Percentiles rank a stretch among this genome's conserved stretches.
These are phyloP conservation scores for Agrochola macilenta DNA, from an alignment of 2,888 invertebrate genomes.

Conservation along the genomic window DNA sequence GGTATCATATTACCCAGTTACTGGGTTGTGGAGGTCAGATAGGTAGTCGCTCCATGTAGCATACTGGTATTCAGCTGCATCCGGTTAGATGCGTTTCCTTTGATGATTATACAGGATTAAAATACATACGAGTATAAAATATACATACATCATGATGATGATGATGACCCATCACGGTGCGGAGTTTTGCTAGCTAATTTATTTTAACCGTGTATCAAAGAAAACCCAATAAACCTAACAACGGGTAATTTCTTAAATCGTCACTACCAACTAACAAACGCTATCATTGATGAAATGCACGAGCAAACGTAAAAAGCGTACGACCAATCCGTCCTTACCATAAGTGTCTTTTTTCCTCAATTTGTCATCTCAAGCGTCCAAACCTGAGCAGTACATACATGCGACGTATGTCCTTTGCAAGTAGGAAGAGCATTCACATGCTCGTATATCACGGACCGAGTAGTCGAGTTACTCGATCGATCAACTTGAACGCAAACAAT, in stretches of 20 bases:
- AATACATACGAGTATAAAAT: too few species aligned
- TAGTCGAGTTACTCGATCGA: constrained; percentile 64
- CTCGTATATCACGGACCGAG: constrained; percentile 54
- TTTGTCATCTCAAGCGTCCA: constrained; percentile 45
- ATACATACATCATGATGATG: too few species aligned
- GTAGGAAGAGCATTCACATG: constrained; percentile 59
- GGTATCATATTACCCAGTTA: too few species aligned
- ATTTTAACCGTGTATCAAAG: not conserved
- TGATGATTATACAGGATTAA: too few species aligned
- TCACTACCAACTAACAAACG: not conserved
- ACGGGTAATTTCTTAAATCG: constrained; percentile 1
- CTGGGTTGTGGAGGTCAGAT: too few species aligned
- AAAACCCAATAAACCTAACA: not conserved
- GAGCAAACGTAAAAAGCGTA: not conserved
- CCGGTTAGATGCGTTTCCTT: too few species aligned
- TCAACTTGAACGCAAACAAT: constrained; percentile 66
- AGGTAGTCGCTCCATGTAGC: too few species aligned
- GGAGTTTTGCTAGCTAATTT: too few species aligned
- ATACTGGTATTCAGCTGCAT: too few species aligned
- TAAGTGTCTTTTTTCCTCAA: constrained; percentile 42
- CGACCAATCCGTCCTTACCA: not conserved
- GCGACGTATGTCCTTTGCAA: constrained; percentile 52
- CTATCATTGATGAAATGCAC: constrained; percentile 17
- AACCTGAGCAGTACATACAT: constrained; percentile 17
- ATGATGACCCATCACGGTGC: too few species aligned